Evolutionary conservation across 2,797 vertebrate species (phyloP), one percentile per base, ranked within the genome.

Genomic region (Cyclopterus lumpus): DNA sequence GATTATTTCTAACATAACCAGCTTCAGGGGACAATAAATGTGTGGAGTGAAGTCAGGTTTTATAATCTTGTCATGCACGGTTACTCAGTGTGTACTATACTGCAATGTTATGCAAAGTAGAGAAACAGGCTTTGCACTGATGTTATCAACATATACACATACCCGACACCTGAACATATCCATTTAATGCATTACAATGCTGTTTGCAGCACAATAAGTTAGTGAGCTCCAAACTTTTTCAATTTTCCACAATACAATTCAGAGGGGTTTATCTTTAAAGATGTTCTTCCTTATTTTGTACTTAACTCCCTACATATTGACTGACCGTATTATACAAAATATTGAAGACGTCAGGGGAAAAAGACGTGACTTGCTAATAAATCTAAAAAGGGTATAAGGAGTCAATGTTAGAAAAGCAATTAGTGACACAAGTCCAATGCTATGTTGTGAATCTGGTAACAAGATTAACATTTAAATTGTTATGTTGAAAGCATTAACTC

Each of bases 101-200:
- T 30, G 57, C 36, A 46, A 48, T 14, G 55, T 64, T 72, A 12
- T 49, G 48, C 48, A 10, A 49, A 30, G 70, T 18, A n/a, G 78
- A 60, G 22, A 75, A 86, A 84, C 66, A 74, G 73, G 82, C 44
- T 81, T 74, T 79, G 62, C 48, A 42, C 69, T 26, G 64, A 81
- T 76, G 48, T 34, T 80, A 80, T 79, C 67, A 38, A 54, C 24
- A 48, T 40, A 63, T n/a, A 65, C 20, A 66, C 63, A n/a, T n/a
- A n/a, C n/a, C n/a, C 34, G 58, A 18, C 3, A 60, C 9, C 3
- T 28, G 18, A 42, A 32, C 24, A 18, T 46, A 63, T n/a, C 8
- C 28, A 3, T 42, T 44, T 3, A 14, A 42, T 36, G 7, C 7
- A 36, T 55, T 28, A 24, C 1, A 59, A n/a, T 22, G 18, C 14